Base-by-base conservation (phyloP, 2,797 vertebrate species). In the Rallus crepitans region DNA sequence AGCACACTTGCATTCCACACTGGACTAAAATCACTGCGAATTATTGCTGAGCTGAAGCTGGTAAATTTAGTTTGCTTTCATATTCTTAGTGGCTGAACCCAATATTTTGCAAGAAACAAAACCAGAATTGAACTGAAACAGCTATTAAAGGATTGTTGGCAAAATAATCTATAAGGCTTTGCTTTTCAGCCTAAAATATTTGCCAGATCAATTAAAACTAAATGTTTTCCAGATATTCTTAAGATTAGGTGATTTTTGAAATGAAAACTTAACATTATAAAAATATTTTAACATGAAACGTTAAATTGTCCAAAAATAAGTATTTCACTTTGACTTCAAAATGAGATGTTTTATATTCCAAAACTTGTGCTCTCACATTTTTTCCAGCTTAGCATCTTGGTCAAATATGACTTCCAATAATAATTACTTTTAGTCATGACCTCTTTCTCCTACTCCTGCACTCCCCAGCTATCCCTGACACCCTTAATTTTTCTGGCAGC, bases 121-220 rank as follows among this genome's bases (percentile, higher is more conserved):
- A 57, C 13, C 6, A 14, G 61, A 89, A 82, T 52, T 65, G 76
- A 91, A 86, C n/a, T 27, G 50, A 86, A 95, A 48, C 7, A 82
- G 33, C 72, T 61, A 7, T 83, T 76, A 30, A 1, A 39, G 33
- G 40, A 12, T 17, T 90, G 57, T 27, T 86, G 79, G 85, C 53
- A 81, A 94, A 93, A 88, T 37, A 52, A 39, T n/a, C 9, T 59
- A 10, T 39, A 61, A 65, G 30, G 57, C 37, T 91, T 93, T 95
- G 37, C 40, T 88, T 93, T 95, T 88, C 57, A 40, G 50, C 35
- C 13, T 81, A 25, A 91, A 91, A 69, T 79, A 93, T 68, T 93
- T 95, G 63, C 48, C 59, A 90, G 55, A 21, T 81, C 80, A 69
- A 64, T 90, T 60, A 83, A 86, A 75, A 83, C 5, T 0, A 47